Conservation (phyloP, 1,140 invertebrate species). For the Epicauta chinensis region DNA sequence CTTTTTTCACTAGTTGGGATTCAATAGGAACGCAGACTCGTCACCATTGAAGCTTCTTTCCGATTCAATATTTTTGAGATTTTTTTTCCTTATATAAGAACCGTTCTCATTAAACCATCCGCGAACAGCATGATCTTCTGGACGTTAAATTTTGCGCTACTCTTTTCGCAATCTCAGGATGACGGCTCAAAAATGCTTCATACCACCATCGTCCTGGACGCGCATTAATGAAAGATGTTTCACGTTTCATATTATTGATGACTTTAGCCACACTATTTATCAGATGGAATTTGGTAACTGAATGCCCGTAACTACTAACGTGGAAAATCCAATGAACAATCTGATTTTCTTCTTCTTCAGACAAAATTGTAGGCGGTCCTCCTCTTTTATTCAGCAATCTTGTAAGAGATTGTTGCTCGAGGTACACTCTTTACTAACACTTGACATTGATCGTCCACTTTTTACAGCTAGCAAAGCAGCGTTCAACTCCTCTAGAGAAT, state of each 20-base stretch:
- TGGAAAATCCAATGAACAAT: conserved; percentile 10
- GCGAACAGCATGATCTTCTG: conserved; percentile 25
- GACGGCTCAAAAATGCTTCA: neutral
- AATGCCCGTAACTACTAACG: conserved; percentile 9
- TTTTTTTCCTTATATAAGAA: no score
- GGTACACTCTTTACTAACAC: no score
- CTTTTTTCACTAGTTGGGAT: no score
- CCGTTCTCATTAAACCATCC: no score
- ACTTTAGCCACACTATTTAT: neutral
- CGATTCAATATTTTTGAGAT: no score
- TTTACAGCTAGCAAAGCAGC: no score
- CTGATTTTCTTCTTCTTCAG: conserved; percentile 9
- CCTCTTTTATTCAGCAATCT: neutral
- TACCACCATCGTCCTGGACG: conserved; percentile 1
- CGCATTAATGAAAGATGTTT: neutral
- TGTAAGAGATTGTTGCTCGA: no score
- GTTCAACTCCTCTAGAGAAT: no score
- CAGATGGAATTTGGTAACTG: conserved; percentile 2
- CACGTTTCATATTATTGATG: neutral
- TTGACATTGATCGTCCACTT: no score
- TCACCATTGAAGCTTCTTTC: no score
- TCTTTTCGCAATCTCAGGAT: neutral
- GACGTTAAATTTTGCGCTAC: conserved; percentile 28
- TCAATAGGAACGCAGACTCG: no score
- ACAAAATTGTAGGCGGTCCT: conserved; percentile 3